A percentile compares a stretch with the other conserved stretches of the same genome.
Evolutionary conservation across 2,113 vertebrate genomes (phyloP).

Genomic region (Heterocephalus glaber): DNA sequence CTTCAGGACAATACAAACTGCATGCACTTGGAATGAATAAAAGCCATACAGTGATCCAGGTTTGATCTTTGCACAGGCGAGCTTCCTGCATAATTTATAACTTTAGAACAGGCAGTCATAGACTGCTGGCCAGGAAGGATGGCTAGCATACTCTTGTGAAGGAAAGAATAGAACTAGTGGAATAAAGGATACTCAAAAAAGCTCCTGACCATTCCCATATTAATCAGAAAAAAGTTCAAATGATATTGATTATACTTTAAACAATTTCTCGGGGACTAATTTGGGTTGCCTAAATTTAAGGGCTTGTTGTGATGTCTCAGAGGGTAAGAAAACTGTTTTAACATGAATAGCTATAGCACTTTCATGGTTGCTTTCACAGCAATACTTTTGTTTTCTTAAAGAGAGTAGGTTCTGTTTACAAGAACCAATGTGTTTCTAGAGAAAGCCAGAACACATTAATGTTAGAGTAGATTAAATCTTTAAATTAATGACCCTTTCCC

Average conservation of each 20-base stretch:
- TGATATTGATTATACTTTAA: background rate
- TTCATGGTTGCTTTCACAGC: background rate
- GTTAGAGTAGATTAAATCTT: background rate
- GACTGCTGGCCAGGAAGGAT: constrained; percentile 34
- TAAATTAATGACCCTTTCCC: background rate
- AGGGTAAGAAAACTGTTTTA: background rate
- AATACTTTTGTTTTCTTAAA: background rate
- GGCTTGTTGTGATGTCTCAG: background rate
- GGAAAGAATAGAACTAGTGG: background rate
- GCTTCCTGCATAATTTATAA: constrained; percentile 50
- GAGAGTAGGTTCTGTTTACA: background rate
- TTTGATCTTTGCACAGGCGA: constrained; percentile 58
- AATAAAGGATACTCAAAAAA: background rate
- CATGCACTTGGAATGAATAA: background rate
- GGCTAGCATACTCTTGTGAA: constrained; percentile 20
- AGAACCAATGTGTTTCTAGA: background rate
- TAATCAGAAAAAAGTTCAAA: background rate
- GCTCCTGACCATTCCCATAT: background rate
- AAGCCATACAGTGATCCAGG: background rate
- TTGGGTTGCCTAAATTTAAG: background rate
- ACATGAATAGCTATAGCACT: background rate
- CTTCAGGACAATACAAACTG: background rate
- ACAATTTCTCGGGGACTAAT: background rate
- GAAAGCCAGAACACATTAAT: background rate
- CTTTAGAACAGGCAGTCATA: constrained; percentile 9